These are phyloP conservation scores for Seriola quinqueradiata DNA, from an alignment of 2,113 vertebrate genomes.

Conservation along the genomic window DNA sequence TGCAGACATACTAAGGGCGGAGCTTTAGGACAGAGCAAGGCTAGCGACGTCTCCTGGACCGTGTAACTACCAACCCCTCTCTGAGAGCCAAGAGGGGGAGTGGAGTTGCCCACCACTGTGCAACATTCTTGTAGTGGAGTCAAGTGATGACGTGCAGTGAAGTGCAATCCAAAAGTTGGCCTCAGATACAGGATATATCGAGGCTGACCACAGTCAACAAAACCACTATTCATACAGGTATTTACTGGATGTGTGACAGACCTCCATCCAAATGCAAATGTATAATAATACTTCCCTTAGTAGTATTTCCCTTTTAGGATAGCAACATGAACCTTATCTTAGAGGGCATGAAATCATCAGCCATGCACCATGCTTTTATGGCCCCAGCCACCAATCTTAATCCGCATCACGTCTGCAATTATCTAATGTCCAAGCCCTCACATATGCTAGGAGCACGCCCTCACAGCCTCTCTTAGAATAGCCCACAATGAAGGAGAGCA, in stretches of 20 bases:
- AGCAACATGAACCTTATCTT: constrained; percentile 27
- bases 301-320: constrained; percentile 40
- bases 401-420: constrained; percentile 76
- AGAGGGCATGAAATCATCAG: constrained; percentile 15
- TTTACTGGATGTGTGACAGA: neutral
- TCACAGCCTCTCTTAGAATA: constrained; percentile 53
- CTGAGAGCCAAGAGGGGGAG: constrained; percentile 19
- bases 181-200: constrained; percentile 18
- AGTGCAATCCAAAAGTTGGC: constrained; percentile 25
- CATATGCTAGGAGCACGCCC: constrained; percentile 41
- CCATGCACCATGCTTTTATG: constrained; percentile 24
- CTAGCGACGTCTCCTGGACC: constrained; percentile 14
- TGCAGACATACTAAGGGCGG: constrained; percentile 21
- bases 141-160: constrained; percentile 30
- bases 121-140: constrained; percentile 30
- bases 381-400: neutral
- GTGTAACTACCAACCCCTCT: neutral
- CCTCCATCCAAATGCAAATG: constrained; percentile 35
- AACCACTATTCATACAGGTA: constrained; percentile 1
- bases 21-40: neutral
- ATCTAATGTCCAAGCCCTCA: constrained; percentile 65
- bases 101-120: constrained; percentile 5
- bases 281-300: constrained; percentile 20
- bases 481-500: constrained; percentile 36
- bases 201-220: neutral